Evolutionary conservation across 2,113 vertebrate genomes (phyloP).

Genomic region (Actenoides lindsayi): DNA sequence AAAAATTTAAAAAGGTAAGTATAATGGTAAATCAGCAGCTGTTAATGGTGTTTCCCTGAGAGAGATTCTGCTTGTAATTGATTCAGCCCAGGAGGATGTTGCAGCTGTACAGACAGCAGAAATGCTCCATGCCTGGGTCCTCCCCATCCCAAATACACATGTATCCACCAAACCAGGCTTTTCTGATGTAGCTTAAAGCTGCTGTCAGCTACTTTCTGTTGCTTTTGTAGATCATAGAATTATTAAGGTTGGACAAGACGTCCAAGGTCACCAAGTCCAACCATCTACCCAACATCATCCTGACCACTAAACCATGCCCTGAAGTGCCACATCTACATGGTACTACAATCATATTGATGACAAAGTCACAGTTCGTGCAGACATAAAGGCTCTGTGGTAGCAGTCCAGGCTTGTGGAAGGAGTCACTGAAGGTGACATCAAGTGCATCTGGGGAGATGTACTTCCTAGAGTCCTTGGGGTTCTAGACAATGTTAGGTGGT

Average conservation of each 20-base stretch:
- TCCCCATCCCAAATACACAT: not conserved
- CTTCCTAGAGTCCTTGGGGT: not conserved
- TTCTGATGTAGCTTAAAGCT: not conserved
- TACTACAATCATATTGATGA: not conserved
- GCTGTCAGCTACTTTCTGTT: not conserved
- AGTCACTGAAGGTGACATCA: not conserved
- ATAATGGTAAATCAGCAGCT: not conserved
- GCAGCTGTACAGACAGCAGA: not conserved
- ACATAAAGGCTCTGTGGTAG: not conserved
- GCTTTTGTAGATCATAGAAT: not conserved
- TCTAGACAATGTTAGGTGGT: not conserved
- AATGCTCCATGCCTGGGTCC: not conserved
- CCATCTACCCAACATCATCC: no score
- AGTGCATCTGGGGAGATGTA: not conserved
- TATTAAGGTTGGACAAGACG: no score
- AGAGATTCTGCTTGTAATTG: not conserved
- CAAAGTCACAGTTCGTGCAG: not conserved
- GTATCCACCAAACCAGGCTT: not conserved
- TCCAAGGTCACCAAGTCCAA: no score
- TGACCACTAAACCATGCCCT: no score
- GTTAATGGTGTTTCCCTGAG: not conserved
- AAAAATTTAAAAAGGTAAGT: not conserved
- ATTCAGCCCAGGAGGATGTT: not conserved
- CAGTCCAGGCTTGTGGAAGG: not conserved
- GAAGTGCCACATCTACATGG: no score